Evolutionary conservation across 2,113 vertebrate species (phyloP).

Genomic region (Oceanites oceanicus): DNA sequence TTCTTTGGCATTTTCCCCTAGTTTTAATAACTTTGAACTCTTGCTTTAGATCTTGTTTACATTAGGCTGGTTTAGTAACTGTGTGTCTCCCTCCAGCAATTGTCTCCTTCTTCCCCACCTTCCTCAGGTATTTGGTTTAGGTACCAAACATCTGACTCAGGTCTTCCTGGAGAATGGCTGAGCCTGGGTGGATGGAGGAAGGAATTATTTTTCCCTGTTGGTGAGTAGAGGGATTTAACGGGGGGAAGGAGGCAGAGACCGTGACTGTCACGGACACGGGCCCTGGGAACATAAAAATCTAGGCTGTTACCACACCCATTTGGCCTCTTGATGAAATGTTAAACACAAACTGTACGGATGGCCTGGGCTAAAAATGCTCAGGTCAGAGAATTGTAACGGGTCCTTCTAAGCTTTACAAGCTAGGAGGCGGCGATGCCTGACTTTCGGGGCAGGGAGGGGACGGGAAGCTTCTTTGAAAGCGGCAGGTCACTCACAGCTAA

Average conservation of each 20-base stretch:
- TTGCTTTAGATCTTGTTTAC: constrained; percentile 64
- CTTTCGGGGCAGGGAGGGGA: not conserved
- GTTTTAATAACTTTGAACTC: constrained; percentile 69
- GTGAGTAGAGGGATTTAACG: not conserved
- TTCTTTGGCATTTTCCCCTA: constrained; percentile 55
- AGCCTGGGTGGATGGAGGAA: not conserved
- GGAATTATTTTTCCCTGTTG: not conserved
- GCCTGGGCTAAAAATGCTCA: not conserved
- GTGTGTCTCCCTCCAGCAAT: constrained; percentile 60
- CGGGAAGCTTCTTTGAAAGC: not conserved
- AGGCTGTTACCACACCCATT: not conserved
- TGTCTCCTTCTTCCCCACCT: constrained; percentile 65
- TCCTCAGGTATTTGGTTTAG: constrained; percentile 64
- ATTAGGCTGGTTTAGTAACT: constrained; percentile 55
- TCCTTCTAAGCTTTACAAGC: not conserved
- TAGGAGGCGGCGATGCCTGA: fast-evolving
- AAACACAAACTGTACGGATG: not conserved
- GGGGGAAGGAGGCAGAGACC: not conserved
- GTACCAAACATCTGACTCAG: constrained; percentile 68
- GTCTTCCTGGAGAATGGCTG: constrained; percentile 41
- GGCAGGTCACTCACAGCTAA: not conserved
- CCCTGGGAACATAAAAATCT: not conserved
- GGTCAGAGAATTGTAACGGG: not conserved
- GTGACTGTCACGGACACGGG: not conserved
- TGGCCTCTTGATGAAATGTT: not conserved